Evolutionary conservation across 2,888 invertebrate genomes (phyloP).

Genomic region (Antitype chi): DNA sequence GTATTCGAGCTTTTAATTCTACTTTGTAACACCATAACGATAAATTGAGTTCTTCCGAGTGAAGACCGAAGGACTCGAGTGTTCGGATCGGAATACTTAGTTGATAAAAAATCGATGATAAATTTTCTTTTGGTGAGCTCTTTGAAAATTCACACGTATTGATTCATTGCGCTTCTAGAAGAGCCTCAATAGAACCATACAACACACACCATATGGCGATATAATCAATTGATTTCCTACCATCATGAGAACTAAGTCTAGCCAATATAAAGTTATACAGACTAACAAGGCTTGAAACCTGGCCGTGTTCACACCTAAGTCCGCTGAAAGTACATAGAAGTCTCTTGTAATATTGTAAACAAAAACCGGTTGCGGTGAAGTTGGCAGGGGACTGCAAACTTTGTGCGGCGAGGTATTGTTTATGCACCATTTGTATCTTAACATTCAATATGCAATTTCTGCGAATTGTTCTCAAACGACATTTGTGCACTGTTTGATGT

Average conservation of each 20-base stretch:
- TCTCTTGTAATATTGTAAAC: conserved; percentile 46
- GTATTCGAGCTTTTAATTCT: neutral
- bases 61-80: neutral
- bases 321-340: conserved; percentile 44
- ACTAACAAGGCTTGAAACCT: conserved; percentile 18
- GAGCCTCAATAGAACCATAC: neutral
- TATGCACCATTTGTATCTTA: conserved; percentile 57
- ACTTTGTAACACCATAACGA: too few species aligned
- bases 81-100: neutral
- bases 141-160: neutral
- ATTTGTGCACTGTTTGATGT: conserved; percentile 56
- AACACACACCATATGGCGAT: neutral
- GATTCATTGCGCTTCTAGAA: neutral
- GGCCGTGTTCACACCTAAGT: conserved; percentile 29
- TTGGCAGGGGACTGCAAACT: conserved; percentile 38
- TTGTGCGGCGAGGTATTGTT: conserved; percentile 50
- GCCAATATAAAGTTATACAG: conserved; percentile 17
- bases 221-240: neutral
- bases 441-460: conserved; percentile 63
- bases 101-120: neutral
- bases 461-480: conserved; percentile 47
- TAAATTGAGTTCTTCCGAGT: neutral
- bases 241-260: neutral
- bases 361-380: conserved; percentile 44
- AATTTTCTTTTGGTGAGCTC: neutral